phyloP scores from a whole-genome alignment of 1,140 invertebrate species.

The Leptinotarsa defecta region DNA sequence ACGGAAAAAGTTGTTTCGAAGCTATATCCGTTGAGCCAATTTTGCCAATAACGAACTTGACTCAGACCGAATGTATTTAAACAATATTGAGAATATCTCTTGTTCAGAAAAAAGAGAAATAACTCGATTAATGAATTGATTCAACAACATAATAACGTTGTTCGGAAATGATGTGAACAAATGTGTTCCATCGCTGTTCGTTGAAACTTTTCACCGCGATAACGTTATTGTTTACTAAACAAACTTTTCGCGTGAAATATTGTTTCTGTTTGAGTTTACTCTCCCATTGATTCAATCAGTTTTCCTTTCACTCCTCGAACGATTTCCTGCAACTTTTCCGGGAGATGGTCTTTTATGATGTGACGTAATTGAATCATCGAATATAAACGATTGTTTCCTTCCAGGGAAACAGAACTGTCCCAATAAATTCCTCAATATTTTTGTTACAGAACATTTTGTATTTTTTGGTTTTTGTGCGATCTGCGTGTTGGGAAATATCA shows the following conservation, averaged over 20 bases:
- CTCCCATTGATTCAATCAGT: not conserved
- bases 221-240: not conserved
- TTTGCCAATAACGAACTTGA: too few species aligned
- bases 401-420: not conserved
- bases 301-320: not conserved
- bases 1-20: too few species aligned
- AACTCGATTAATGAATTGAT: not conserved
- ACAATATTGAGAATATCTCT: too few species aligned
- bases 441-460: too few species aligned
- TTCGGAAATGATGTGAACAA: not conserved
- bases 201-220: slow-evolving; percentile 2
- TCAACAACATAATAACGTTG: not conserved
- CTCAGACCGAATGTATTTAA: too few species aligned
- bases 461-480: too few species aligned
- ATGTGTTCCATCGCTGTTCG: not conserved
- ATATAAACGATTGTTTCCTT: not conserved
- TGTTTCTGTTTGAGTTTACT: slow-evolving; percentile 6
- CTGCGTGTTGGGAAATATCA: too few species aligned
- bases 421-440: too few species aligned
- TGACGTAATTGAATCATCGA: slow-evolving; percentile 2
- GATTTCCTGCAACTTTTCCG: not conserved
- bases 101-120: not conserved
- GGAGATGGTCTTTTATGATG: not conserved
- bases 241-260: slow-evolving; percentile 3
- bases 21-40: too few species aligned